Evolutionary conservation across 2,888 invertebrate species (phyloP).

Genomic region (Azorinus chamasolen): DNA sequence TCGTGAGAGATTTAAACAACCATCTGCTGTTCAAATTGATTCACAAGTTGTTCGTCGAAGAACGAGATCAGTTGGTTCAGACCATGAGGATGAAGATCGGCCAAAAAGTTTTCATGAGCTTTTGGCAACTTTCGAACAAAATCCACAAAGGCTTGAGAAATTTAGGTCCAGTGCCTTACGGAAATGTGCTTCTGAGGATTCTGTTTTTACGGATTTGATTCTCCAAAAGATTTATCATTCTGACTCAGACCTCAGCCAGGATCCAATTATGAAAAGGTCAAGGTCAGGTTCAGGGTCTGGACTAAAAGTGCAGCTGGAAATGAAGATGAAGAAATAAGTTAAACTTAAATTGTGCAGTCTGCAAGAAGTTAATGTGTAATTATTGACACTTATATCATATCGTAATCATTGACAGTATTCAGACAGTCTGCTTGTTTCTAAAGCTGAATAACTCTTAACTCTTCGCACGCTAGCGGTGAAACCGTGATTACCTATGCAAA

Average conservation of each 20-base stretch:
- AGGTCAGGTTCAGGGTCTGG: too few species aligned
- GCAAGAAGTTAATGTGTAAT: too few species aligned
- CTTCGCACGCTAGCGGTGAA: too few species aligned
- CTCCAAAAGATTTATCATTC: slow-evolving; percentile 73
- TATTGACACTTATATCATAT: too few species aligned
- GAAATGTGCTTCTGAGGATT: slow-evolving; percentile 78
- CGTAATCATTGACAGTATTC: too few species aligned
- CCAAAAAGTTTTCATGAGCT: slow-evolving; percentile 82
- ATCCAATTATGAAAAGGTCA: too few species aligned
- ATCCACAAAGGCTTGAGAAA: slow-evolving; percentile 65
- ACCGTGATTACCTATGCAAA: too few species aligned
- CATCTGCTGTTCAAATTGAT: not conserved
- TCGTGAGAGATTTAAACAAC: slow-evolving; percentile 10
- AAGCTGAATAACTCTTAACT: too few species aligned
- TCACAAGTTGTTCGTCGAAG: slow-evolving; percentile 40
- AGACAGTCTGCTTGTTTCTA: too few species aligned
- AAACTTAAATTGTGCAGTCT: too few species aligned
- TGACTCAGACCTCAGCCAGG: slow-evolving; percentile 3
- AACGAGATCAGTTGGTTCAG: slow-evolving; percentile 39
- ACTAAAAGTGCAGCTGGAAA: too few species aligned
- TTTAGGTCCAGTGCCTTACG: slow-evolving; percentile 63
- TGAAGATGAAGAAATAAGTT: too few species aligned
- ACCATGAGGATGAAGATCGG: slow-evolving; percentile 64
- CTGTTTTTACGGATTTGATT: slow-evolving; percentile 66
- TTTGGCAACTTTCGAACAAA: slow-evolving; percentile 75